A percentile compares a stretch with the other conserved stretches of the same genome.
phyloP scores from a whole-genome alignment of 2,113 vertebrate species.

The Lophochroa leadbeateri region DNA sequence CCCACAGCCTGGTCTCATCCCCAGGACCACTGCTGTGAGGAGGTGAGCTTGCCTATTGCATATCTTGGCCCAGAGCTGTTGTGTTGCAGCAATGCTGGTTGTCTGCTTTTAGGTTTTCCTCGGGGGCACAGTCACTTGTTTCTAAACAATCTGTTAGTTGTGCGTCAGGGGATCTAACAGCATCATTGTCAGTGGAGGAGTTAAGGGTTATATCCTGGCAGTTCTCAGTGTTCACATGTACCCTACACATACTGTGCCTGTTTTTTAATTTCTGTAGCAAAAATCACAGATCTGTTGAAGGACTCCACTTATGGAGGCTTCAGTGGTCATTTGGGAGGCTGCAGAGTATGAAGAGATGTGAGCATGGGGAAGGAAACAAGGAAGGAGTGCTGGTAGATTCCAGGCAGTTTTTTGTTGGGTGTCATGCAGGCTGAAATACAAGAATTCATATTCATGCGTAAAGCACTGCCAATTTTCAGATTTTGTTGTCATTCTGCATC shows the following conservation, averaged over 20 bases:
- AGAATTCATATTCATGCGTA: not conserved
- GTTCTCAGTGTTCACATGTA: not conserved
- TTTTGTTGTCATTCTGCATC: not conserved
- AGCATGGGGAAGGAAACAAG: not conserved
- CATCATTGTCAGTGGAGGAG: not conserved
- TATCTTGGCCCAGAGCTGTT: not conserved
- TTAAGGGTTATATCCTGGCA: not conserved
- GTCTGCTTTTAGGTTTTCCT: not conserved
- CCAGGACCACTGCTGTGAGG: not conserved
- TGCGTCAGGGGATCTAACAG: not conserved
- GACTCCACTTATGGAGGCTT: not conserved
- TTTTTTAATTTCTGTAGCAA: not conserved
- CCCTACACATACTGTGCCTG: not conserved
- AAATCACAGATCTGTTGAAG: not conserved
- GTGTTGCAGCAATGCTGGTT: not conserved
- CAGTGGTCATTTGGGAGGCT: not conserved
- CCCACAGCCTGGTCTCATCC: not conserved
- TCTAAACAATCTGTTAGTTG: not conserved
- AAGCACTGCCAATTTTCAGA: not conserved
- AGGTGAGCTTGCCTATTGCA: rapidly evolving
- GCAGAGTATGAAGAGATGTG: not conserved
- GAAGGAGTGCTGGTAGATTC: not conserved
- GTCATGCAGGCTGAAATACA: not conserved
- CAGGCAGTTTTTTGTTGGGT: not conserved
- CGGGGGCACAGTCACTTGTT: not conserved